Base-by-base conservation (phyloP, 2,888 invertebrate species). In the Euproctis similis region DNA sequence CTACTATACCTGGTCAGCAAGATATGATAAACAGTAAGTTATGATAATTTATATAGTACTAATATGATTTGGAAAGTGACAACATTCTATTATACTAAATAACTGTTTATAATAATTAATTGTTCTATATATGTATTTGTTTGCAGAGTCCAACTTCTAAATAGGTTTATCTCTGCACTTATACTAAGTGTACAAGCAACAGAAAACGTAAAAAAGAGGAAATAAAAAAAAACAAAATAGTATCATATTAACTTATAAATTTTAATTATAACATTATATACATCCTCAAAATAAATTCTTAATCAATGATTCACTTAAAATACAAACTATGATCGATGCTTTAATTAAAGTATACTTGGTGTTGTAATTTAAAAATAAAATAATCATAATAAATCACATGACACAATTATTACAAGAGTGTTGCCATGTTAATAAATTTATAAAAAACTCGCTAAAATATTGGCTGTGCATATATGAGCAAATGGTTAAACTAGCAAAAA, bases 401-500 rank as follows among this genome's bases (percentile, higher is more conserved):
- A 38, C 29, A 31, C 38, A 40, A 34, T 31, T 20, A 43, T n/a
- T 37, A 34, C 31, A 44, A 39, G 30, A 49, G 42, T 46, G 52
- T 51, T 53, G 49, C 50, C 31, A 43, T n/a, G 24, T 35, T 29
- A 11, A 36, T 36, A 39, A 31, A 44, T 42, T 39, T 11, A 30
- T 38, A 20, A 22, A 11, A 30, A 37, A 37, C 38, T 28, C 39
- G 48, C 46, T 53, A 47, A 50, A 42, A 56, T 49, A 52, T 66
- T 64, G 62, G 64, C 62, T 60, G 59, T 55, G 41, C n/a, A n/a
- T n/a, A n/a, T 47, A 55, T 77, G 78, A 78, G 78, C 78, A 77
- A 76, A 49, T 45, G 53, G 44, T 63, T 64, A 58, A 53, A 45
- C 61, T 68, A 72, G 59, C 56, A 62, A 66, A n/a, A 71, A 66